Base-by-base conservation (phyloP, 2,888 invertebrate genomes). In the Plebejus melissa region DNA sequence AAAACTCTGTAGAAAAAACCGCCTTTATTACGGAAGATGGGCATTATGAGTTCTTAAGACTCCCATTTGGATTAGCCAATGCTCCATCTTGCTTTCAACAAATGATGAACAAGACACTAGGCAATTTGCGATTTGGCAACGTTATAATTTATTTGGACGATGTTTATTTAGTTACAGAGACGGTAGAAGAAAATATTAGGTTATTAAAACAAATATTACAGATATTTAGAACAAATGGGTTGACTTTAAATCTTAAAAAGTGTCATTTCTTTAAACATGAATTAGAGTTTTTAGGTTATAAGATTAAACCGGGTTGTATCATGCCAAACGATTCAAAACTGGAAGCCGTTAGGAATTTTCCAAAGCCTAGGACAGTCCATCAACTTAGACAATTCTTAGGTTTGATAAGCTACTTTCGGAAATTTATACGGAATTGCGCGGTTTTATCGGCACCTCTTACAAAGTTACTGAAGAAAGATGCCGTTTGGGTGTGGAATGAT, bases 351-450 rank as follows among this genome's bases (percentile, higher is more conserved):
- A 76, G 78, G 58, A 36, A 77, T 7, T 82, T 78, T 69, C 80
- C 81, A 0, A 69, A 7, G 1, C 83, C 83, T 0, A 80, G 77
- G 70, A 77, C 76, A 3, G 69, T 80, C 0, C 80, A 81, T 32
- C 79, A 81, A 74, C 74, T 81, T 0, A 58, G 80, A 9, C 82
- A 82, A 38, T 83, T 82, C 78, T 46, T 81, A 0, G 82, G 81
- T 0, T 46, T 82, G 0, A 81, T 80, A 0, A 41, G 41, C 7
- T 41, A 41, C 41, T 85, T 84, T 76, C 77, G 83, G 0, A 82
- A 82, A 76, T 86, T 85, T 76, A 81, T 85, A 2, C 77, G 76
- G 74, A 78, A 81, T 28, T 86, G 82, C 75, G 82, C 69, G 50
- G 50, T 54, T 69, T 7, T 41, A 41, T 41, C 41, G 41, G 41